phyloP scores from a whole-genome alignment of 2,113 vertebrate genomes.

The Burhinus bistriatus region DNA sequence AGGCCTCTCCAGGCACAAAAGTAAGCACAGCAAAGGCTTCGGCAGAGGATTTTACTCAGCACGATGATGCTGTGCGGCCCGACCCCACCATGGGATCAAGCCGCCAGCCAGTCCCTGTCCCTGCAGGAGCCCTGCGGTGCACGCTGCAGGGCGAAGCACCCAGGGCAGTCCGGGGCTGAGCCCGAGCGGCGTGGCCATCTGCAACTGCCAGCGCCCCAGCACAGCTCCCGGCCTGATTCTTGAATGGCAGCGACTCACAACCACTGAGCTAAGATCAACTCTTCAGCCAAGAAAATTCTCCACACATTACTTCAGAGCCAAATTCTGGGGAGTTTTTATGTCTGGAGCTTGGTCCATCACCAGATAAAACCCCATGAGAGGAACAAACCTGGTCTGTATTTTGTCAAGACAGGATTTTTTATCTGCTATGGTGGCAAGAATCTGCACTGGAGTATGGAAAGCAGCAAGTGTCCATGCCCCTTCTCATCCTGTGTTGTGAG shows the following conservation, averaged over 20 bases:
- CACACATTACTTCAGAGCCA: neutral
- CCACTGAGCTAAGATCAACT: neutral
- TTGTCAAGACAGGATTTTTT: neutral
- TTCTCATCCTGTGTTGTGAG: neutral
- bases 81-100: fast-evolving
- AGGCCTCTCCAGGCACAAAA: neutral
- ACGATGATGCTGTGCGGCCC: fast-evolving
- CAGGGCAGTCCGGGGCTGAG: neutral
- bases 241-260: neutral
- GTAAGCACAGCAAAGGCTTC: neutral
- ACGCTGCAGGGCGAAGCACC: too few relatives aligned
- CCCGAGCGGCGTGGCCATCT: neutral
- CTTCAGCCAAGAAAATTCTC: neutral
- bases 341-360: fast-evolving
- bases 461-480: neutral
- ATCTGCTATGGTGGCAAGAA: neutral
- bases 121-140: too few relatives aligned
- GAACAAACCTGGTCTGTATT: neutral
- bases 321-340: neutral
- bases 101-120: neutral
- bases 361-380: neutral
- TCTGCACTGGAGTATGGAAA: neutral
- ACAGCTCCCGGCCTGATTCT: fast-evolving
- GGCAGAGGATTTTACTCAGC: neutral
- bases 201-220: neutral